Evolutionary conservation across 2,797 vertebrate species (phyloP).

Genomic region (Enoplosus armatus): DNA sequence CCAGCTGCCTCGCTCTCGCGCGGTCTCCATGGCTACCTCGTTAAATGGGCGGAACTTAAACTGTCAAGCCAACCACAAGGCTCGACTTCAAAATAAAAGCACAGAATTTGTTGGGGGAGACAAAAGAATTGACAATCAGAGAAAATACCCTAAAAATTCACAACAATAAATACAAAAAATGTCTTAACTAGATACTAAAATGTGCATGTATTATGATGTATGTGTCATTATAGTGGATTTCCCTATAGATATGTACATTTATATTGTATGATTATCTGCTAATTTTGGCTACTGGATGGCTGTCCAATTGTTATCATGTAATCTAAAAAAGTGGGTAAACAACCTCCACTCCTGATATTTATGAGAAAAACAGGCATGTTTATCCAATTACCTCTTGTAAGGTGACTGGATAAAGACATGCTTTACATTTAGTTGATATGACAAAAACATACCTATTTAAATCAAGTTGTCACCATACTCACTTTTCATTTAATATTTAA

Average conservation of each 20-base stretch:
- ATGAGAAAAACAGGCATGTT: background rate
- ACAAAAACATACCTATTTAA: background rate
- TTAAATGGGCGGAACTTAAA: constrained; percentile 67
- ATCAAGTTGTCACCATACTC: background rate
- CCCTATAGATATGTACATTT: background rate
- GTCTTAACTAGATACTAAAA: background rate
- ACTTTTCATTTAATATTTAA: background rate
- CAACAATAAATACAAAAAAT: background rate
- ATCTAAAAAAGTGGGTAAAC: background rate
- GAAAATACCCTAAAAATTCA: background rate
- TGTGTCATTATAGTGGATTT: background rate
- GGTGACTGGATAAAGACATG: background rate
- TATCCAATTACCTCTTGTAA: background rate
- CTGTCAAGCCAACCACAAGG: constrained; percentile 35
- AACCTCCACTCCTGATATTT: background rate
- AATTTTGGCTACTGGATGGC: background rate
- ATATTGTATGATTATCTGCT: background rate
- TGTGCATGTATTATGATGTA: background rate
- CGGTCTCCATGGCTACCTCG: constrained; percentile 84
- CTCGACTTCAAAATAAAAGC: constrained; percentile 71
- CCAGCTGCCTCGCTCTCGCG: constrained; percentile 82
- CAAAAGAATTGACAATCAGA: constrained; percentile 51
- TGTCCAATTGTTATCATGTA: background rate
- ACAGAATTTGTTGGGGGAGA: background rate
- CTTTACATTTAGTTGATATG: background rate